Conservation (phyloP, 2,113 vertebrate species). For the Pantherophis guttatus region DNA sequence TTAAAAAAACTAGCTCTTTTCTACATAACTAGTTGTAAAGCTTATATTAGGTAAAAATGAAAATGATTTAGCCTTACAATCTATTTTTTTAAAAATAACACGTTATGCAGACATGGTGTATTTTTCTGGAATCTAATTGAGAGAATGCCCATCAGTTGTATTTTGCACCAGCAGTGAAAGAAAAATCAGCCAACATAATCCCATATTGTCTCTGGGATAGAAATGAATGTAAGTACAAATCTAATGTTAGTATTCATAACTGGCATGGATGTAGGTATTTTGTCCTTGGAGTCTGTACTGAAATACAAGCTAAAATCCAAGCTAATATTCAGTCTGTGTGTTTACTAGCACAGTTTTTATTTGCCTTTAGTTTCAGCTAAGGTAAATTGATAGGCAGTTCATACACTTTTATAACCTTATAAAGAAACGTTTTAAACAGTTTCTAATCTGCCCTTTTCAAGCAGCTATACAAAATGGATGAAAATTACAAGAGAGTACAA, state of each 20-base stretch:
- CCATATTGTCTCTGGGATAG: neutral
- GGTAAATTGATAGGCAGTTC: conserved; percentile 25
- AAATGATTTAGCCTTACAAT: neutral
- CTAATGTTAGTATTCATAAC: neutral
- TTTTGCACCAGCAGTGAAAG: neutral
- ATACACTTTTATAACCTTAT: neutral
- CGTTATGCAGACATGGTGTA: neutral
- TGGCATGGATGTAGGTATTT: neutral
- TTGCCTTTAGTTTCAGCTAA: neutral
- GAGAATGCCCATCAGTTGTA: too few species aligned
- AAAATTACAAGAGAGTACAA: neutral
- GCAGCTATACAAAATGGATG: neutral
- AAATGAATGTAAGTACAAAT: neutral
- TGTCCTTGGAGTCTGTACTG: neutral
- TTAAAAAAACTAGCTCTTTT: neutral
- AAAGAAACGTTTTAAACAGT: neutral
- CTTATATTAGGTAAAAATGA: neutral
- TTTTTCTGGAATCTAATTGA: neutral
- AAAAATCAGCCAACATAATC: neutral
- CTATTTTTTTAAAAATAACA: neutral
- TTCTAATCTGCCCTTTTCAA: neutral
- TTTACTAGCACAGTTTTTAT: neutral
- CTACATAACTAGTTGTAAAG: neutral
- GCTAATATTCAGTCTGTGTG: neutral
- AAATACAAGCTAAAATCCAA: neutral